Evolutionary conservation across 1,140 invertebrate species (phyloP), one percentile per base, ranked within the genome.

Genomic region (Camponotus floridanus): DNA sequence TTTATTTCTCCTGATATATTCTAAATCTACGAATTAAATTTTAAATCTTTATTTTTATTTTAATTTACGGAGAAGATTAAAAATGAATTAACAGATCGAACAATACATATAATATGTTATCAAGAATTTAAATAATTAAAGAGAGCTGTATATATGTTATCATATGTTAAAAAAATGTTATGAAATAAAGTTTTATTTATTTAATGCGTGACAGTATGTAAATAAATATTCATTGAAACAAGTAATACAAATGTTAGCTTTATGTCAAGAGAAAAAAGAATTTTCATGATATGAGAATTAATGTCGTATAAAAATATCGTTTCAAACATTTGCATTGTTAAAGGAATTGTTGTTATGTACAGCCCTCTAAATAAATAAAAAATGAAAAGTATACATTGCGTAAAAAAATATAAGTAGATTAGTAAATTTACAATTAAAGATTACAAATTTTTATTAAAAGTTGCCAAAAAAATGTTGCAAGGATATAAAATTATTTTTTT

Each of bases 191-290:
- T 59, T 73, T 59, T 81, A 61, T 78, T 85, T 85, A 85, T 65
- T 85, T 9, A 76, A 64, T 65, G 42, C 57, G 51, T 15, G n/a
- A 5, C 15, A 55, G 13, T 39, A 5, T 26, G 15, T 9, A 0
- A 62, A 76, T 51, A 76, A 76, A 76, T 85, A 76, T 85, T 85
- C 36, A 64, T 78, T 67, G 71, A 65, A 42, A 0, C 31, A 78
- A 78, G 26, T 65, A 18, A 65, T 84, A 84, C 64, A 65, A 85
- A 78, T 26, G 36, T 42, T 57, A 26, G 5, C 8, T 48, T 62
- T 13, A 45, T 42, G 6, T 81, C 4, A 18, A 57, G 15, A 5
- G 6, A 45, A 62, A 59, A 80, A 42, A 45, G 36, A 65, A 55
- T 15, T 48, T 71, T 18, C 7, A 73, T 73, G 18, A 55, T 45